These are phyloP conservation scores for Catostomus latipinnis DNA, from an alignment of 2,797 vertebrate genomes.

Conservation along the genomic window DNA sequence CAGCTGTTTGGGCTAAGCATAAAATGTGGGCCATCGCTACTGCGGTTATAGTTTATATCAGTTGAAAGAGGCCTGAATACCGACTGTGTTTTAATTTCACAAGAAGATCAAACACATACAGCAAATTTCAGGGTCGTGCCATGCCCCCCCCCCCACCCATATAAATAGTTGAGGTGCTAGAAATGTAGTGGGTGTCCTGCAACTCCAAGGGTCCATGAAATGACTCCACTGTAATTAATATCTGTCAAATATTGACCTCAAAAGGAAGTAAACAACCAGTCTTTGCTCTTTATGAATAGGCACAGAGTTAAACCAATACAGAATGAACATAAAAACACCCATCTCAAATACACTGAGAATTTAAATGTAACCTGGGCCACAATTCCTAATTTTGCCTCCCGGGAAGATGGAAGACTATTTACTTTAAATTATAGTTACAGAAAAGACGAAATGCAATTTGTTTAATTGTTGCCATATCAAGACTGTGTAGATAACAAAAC, in stretches of 20 bases:
- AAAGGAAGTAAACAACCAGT: not conserved
- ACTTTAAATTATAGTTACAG: too few species aligned
- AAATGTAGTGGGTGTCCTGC: not conserved
- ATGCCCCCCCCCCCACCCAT: not conserved
- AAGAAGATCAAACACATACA: constrained; percentile 3
- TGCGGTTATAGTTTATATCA: not conserved
- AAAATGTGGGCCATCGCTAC: constrained; percentile 28
- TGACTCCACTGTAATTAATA: constrained; percentile 14
- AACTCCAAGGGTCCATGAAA: constrained; percentile 27
- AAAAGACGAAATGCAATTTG: too few species aligned
- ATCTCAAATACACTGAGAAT: too few species aligned
- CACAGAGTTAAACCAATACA: not conserved
- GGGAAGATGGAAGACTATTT: too few species aligned
- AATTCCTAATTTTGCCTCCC: too few species aligned
- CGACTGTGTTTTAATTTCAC: not conserved
- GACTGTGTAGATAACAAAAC: too few species aligned
- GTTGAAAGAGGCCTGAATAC: not conserved
- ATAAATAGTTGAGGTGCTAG: not conserved
- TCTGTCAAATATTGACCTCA: constrained; percentile 4
- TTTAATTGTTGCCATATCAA: too few species aligned
- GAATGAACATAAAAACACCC: not conserved
- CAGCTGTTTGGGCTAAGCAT: constrained; percentile 1
- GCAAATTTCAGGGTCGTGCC: not conserved
- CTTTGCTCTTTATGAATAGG: not conserved
- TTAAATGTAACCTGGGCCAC: too few species aligned